These are phyloP conservation scores for Hyphantria cunea DNA, from an alignment of 1,140 invertebrate genomes.

Conservation along the genomic window DNA sequence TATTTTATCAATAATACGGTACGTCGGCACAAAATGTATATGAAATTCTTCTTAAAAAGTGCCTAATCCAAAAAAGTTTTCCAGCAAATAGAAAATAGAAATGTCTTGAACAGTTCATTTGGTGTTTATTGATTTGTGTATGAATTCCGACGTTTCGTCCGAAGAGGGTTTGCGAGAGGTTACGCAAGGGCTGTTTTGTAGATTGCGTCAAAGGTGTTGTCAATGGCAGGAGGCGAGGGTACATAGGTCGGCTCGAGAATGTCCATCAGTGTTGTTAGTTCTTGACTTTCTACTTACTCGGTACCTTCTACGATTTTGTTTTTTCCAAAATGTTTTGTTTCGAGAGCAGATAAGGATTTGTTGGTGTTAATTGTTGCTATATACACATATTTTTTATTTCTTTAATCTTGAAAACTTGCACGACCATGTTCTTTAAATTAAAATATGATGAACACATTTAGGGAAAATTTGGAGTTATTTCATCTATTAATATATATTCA, in stretches of 20 bases:
- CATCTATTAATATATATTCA: too few species aligned
- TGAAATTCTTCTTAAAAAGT: too few species aligned
- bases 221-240: conserved; percentile 61
- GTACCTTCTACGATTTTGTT: not conserved
- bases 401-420: too few species aligned
- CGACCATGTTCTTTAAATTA: too few species aligned
- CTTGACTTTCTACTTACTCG: not conserved
- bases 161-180: conserved; percentile 57
- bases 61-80: too few species aligned
- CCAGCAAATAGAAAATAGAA: conserved; percentile 17
- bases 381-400: too few species aligned
- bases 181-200: conserved; percentile 57
- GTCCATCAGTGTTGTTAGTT: conserved; percentile 4
- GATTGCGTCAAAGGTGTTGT: conserved; percentile 62
- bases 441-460: too few species aligned
- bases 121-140: conserved; percentile 41
- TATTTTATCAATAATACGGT: too few species aligned
- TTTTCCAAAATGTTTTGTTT: not conserved
- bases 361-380: too few species aligned
- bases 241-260: conserved; percentile 43
- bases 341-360: too few species aligned
- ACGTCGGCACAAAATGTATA: too few species aligned
- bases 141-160: conserved; percentile 48
- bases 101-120: conserved; percentile 26
- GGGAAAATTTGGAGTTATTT: too few species aligned